Evolutionary conservation across 2,113 vertebrate species (phyloP).

Genomic region (Chlorodrepanis virens): DNA sequence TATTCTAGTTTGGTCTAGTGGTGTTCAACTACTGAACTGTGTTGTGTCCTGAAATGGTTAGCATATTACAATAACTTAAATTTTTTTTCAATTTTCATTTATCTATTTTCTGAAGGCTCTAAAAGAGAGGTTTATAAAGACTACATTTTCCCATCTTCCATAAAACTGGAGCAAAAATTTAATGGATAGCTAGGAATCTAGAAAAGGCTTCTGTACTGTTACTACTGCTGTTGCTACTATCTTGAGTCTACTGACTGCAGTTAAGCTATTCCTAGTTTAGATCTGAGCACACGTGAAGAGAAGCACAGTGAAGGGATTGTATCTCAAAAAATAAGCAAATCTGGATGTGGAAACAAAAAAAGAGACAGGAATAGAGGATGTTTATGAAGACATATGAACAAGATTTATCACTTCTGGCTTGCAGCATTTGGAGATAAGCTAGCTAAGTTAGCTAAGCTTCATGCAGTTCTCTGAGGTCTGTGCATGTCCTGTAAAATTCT

Average conservation of each 20-base stretch:
- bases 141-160: background rate
- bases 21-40: background rate
- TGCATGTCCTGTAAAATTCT: background rate
- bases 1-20: background rate
- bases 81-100: background rate
- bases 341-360: background rate
- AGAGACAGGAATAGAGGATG: background rate
- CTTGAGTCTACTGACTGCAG: background rate
- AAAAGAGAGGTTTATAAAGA: background rate
- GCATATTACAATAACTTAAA: background rate
- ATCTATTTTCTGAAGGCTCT: background rate
- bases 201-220: background rate
- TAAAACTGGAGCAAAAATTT: background rate
- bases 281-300: background rate
- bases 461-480: background rate
- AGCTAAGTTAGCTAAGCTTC: background rate
- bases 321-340: background rate
- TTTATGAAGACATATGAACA: background rate
- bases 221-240: background rate
- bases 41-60: background rate
- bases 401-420: background rate
- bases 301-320: background rate
- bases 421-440: background rate
- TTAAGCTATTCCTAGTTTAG: background rate
- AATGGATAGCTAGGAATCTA: background rate